A percentile compares a stretch with the other conserved stretches of the same genome.
These are phyloP conservation scores for Netelia fuscicornis DNA, from an alignment of 2,888 invertebrate genomes.

Conservation along the genomic window DNA sequence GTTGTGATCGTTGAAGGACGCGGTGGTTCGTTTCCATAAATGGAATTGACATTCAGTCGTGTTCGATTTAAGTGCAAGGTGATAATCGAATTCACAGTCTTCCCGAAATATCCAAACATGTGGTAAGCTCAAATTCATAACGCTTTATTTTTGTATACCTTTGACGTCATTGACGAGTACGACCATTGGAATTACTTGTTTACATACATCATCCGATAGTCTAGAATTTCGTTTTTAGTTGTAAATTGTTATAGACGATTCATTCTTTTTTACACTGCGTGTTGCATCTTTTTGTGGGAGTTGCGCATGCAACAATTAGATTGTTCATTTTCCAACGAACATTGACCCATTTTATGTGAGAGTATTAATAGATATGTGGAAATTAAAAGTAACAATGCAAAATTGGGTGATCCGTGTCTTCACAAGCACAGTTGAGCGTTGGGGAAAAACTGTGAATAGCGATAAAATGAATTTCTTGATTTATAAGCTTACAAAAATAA, in stretches of 20 bases:
- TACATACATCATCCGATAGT: constrained; percentile 73
- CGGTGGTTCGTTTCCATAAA: constrained; percentile 33
- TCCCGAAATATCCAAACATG: constrained; percentile 73
- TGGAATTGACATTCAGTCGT: constrained; percentile 37
- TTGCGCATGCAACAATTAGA: constrained; percentile 5
- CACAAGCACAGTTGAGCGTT: too few relatives aligned
- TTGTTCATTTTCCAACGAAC: not conserved
- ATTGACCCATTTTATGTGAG: not conserved
- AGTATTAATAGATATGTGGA: too few relatives aligned
- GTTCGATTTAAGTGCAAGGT: constrained; percentile 48
- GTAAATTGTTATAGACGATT: not conserved
- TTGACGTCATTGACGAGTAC: constrained; percentile 37
- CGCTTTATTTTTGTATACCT: not conserved
- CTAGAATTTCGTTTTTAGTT: not conserved
- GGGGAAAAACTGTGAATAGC: too few relatives aligned
- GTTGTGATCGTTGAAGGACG: constrained; percentile 29
- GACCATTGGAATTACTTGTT: constrained; percentile 70
- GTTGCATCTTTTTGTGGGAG: constrained; percentile 1
- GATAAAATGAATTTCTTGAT: too few relatives aligned
- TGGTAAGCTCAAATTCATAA: constrained; percentile 71
- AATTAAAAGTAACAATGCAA: too few relatives aligned
- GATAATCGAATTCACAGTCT: constrained; percentile 47
- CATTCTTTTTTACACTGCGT: not conserved
- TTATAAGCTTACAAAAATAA: too few relatives aligned
- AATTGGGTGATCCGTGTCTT: too few relatives aligned